These are phyloP conservation scores for Megalops cyprinoides DNA, from an alignment of 2,797 vertebrate genomes.

Conservation along the genomic window DNA sequence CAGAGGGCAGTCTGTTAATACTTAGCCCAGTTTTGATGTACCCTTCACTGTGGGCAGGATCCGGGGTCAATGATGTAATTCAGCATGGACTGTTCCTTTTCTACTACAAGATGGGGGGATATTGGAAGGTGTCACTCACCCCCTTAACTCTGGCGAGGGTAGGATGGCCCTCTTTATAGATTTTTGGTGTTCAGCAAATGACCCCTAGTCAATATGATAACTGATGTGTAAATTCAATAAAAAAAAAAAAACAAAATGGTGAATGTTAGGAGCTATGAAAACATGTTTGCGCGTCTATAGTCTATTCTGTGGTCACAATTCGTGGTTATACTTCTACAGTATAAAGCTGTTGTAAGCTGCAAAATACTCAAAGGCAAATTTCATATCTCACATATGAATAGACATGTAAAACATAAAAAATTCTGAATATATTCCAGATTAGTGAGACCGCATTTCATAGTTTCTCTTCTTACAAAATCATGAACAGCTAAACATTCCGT, in stretches of 20 bases:
- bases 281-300: neutral
- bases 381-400: neutral
- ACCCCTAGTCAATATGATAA: neutral
- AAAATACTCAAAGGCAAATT: no score
- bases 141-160: neutral
- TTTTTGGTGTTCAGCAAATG: neutral
- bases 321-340: neutral
- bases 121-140: neutral
- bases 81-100: neutral
- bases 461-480: no score
- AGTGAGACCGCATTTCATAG: no score
- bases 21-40: neutral
- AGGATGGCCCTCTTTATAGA: neutral
- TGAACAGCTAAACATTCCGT: no score
- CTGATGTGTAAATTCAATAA: neutral
- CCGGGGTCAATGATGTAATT: neutral
- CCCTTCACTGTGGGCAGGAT: neutral
- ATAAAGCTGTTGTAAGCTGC: neutral
- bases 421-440: neutral
- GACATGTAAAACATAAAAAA: neutral
- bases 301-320: neutral
- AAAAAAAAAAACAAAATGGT: neutral
- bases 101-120: neutral
- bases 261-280: neutral
- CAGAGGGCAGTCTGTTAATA: no score